A percentile compares a stretch with the other conserved stretches of the same genome.
These are phyloP conservation scores for Synanthedon vespiformis DNA, from an alignment of 2,888 invertebrate genomes.

Conservation along the genomic window DNA sequence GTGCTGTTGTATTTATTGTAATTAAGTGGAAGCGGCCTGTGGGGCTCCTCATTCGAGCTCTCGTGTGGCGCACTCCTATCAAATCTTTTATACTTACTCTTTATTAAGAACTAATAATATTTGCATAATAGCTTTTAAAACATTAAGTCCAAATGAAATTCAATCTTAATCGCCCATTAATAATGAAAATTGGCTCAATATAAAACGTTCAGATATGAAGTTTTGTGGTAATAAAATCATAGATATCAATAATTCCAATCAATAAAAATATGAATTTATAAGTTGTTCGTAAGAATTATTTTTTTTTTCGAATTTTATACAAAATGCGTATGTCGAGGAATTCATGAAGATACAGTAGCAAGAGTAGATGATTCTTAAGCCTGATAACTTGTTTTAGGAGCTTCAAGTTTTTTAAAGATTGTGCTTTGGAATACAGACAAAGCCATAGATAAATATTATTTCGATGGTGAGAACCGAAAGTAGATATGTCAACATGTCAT, in stretches of 20 bases:
- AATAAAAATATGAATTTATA: conserved; percentile 33
- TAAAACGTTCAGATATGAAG: conserved; percentile 32
- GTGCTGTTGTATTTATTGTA: conserved; percentile 65
- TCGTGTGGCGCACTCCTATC: conserved; percentile 47
- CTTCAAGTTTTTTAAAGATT: no score
- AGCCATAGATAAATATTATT: no score
- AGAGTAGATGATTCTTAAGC: no score
- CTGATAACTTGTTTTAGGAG: no score
- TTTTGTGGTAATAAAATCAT: conserved; percentile 21
- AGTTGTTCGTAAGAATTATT: no score
- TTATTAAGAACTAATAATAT: conserved; percentile 66
- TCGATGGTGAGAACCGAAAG: no score
- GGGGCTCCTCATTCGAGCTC: conserved; percentile 3
- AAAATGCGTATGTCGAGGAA: no score
- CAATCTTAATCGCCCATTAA: conserved; percentile 60
- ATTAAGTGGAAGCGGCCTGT: conserved; percentile 27
- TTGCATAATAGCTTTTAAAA: conserved; percentile 63
- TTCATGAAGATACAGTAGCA: no score
- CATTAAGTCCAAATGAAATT: conserved; percentile 54
- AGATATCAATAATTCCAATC: conserved; percentile 25
- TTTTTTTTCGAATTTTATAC: no score
- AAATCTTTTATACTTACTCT: conserved; percentile 58
- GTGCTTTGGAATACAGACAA: no score
- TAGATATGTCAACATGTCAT: no score
- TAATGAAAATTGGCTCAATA: conserved; percentile 55